Conservation (phyloP, 35 echinoderm and acorn worm genomes). For the Hemicentrotus pulcherrimus region DNA sequence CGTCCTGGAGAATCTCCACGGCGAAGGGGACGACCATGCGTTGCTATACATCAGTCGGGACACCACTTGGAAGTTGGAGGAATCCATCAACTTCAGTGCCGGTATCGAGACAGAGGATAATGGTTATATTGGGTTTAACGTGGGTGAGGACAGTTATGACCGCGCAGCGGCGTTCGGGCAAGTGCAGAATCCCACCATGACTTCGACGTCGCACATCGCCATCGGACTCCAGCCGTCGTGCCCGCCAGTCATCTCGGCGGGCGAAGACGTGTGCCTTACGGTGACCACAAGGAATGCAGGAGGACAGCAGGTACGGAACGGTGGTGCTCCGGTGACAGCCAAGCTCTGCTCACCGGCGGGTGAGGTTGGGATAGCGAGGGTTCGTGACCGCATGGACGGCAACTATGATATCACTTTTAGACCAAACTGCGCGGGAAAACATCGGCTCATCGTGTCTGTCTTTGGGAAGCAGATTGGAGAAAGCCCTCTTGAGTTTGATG, state of each 20-base stretch:
- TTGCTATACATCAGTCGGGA: constrained; percentile 82
- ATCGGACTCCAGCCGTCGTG: constrained; percentile 40
- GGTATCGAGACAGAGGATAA: constrained; percentile 71
- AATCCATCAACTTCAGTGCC: constrained; percentile 59
- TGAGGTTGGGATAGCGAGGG: constrained; percentile 88
- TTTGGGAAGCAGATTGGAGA: constrained; percentile 82
- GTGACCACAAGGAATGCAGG: constrained; percentile 65
- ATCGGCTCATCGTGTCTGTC: constrained; percentile 80
- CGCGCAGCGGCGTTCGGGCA: constrained; percentile 44
- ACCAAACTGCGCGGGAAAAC: constrained; percentile 76
- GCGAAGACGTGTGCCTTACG: constrained; percentile 70
- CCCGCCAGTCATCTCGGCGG: constrained; percentile 55
- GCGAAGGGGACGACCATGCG: constrained; percentile 83
- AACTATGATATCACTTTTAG: constrained; percentile 86
- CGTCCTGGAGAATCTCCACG: constrained; percentile 83
- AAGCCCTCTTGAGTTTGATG: constrained; percentile 80
- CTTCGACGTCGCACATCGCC: constrained; percentile 42
- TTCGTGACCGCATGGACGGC: constrained; percentile 78
- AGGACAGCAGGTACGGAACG: constrained; percentile 46
- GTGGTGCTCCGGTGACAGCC: constrained; percentile 79
- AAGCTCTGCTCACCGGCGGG: constrained; percentile 87
- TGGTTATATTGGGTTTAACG: constrained; percentile 74
- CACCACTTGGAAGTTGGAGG: constrained; percentile 80
- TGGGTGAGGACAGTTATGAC: constrained; percentile 46
- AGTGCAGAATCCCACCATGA: constrained; percentile 47